Base-by-base conservation (phyloP, 2,888 invertebrate genomes). In the Clusia tigrina region DNA sequence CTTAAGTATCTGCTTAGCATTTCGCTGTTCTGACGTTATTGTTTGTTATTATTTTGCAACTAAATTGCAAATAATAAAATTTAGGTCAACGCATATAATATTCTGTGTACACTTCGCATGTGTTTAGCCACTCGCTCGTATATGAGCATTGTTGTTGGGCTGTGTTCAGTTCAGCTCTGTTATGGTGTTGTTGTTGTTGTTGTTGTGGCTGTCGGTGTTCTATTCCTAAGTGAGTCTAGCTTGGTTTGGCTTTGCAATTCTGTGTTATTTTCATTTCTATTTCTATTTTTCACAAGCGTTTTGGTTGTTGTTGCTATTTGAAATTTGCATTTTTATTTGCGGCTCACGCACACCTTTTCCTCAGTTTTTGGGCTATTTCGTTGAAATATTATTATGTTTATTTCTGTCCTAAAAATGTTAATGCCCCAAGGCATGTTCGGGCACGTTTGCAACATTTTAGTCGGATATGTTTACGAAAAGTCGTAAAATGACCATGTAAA, bases 1-100 rank as follows among this genome's bases (percentile, higher is more conserved):
- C n/a, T 42, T 42, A 42, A 42, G 42, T 42, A 48, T 5, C 22
- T 48, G 48, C 48, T 18, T 22, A 48, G 48, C 22, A 20, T 48
- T 48, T 22, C 18, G 51, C 51, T 46, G 53, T 26, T 53, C n/a
- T 26, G 24, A n/a, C 25, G 48, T 48, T 48, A 18, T 48, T 48
- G 22, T 32, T 64, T 54, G 51, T 61, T 48, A 48, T 48, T 48
- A 48, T 60, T 48, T 65, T 67, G 73, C 69, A 69, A 72, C 71
- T 66, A 37, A 48, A 48, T 37, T 59, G 37, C 42, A 38, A 59
- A 58, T 55, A 63, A 68, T 69, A 58, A 69, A 72, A 76, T 76
- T 78, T 76, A 70, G 76, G 76, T 76, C 78, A 76, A 78, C 77
- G 78, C 78, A 76, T 76, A 73, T 75, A 72, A 77, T 73, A 76